A percentile compares a stretch with the other conserved stretches of the same genome.
phyloP scores from a whole-genome alignment of 2,797 vertebrate genomes.

The Rhinogobio ventralis region DNA sequence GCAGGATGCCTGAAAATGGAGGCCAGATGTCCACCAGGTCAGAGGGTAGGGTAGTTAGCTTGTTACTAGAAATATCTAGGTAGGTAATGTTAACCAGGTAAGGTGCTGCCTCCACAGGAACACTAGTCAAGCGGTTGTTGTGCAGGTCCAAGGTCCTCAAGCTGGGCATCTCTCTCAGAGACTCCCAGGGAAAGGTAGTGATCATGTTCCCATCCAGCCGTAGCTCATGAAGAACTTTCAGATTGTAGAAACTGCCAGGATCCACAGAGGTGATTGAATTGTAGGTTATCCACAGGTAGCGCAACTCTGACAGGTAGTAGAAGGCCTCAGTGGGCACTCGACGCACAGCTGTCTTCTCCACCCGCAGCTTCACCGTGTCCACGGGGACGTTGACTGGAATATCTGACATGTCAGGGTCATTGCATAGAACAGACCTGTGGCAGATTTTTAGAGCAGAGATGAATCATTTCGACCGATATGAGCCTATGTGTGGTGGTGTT shows the following conservation, averaged over 20 bases:
- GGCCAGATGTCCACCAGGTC: constrained; percentile 95
- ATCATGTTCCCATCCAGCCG: constrained; percentile 93
- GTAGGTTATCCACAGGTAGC: constrained; percentile 94
- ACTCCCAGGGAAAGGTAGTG: constrained; percentile 90
- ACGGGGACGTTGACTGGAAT: constrained; percentile 90
- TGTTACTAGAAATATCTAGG: constrained; percentile 95
- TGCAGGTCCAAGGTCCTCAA: constrained; percentile 90
- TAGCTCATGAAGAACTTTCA: constrained; percentile 91
- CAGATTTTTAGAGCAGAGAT: constrained; percentile 18
- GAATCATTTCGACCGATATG: neutral
- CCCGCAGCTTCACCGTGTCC: constrained; percentile 90
- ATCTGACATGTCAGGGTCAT: constrained; percentile 94
- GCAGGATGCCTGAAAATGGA: constrained; percentile 76
- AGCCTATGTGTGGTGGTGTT: neutral
- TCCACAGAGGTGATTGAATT: constrained; percentile 88
- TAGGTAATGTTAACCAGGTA: constrained; percentile 89
- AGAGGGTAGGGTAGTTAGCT: constrained; percentile 86
- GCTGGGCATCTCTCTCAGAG: constrained; percentile 87
- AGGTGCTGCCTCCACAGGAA: constrained; percentile 81
- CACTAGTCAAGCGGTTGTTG: constrained; percentile 86
- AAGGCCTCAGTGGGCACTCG: constrained; percentile 90
- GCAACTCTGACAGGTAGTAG: constrained; percentile 92
- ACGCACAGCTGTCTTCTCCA: constrained; percentile 91
- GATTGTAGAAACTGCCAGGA: constrained; percentile 91
- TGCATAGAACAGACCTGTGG: constrained; percentile 89